phyloP scores from a whole-genome alignment of 2,888 invertebrate genomes.

The Rugalucina vietnamica region DNA sequence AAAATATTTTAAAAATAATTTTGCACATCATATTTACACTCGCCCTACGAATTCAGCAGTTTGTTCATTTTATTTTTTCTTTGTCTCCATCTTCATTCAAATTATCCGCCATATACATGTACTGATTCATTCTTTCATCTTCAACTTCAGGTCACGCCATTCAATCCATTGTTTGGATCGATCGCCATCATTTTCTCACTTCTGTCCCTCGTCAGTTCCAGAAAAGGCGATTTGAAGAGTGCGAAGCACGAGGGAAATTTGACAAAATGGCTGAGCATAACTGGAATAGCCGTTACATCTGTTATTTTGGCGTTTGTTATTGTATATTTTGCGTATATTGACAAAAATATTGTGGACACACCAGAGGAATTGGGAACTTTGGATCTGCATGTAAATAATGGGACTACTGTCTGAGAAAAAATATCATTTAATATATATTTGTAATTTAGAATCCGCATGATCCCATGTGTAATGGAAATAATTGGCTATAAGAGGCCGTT shows the following conservation, averaged over 20 bases:
- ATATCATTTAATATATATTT: too few species aligned
- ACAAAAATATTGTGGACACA: constrained; percentile 56
- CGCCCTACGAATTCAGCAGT: neutral
- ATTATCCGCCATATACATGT: neutral
- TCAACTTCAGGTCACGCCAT: constrained; percentile 33
- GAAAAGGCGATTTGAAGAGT: constrained; percentile 33
- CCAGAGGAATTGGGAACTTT: constrained; percentile 28
- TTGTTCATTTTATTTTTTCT: neutral
- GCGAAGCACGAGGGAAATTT: constrained; percentile 45
- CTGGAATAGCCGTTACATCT: constrained; percentile 48
- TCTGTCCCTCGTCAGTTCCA: constrained; percentile 38
- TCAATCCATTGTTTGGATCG: constrained; percentile 55
- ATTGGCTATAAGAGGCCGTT: too few species aligned
- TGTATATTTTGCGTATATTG: constrained; percentile 56
- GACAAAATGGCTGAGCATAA: constrained; percentile 59
- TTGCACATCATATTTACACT: neutral
- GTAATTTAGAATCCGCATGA: too few species aligned
- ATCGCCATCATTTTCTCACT: constrained; percentile 51
- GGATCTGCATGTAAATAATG: too few species aligned
- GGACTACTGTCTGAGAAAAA: too few species aligned
- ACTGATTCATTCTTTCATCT: neutral
- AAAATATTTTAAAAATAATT: neutral
- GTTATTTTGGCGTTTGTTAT: constrained; percentile 55
- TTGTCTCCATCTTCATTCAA: neutral
- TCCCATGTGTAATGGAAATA: too few species aligned